Evolutionary conservation across 2,113 vertebrate genomes (phyloP), one percentile per base, ranked within the genome.

Genomic region (Mugil cephalus): DNA sequence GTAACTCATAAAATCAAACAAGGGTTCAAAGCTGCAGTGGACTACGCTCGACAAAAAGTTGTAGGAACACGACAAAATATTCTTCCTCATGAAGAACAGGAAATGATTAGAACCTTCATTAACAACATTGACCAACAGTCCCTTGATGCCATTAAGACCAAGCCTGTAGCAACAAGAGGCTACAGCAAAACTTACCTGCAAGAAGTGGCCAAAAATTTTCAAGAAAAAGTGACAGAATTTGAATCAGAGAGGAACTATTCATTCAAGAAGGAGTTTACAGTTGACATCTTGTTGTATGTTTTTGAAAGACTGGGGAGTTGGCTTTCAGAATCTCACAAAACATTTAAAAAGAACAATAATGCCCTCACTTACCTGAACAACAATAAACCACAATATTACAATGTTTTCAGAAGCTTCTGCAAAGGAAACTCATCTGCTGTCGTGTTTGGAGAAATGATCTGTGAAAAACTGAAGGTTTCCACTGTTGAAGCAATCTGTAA

Each of bases 341-440:
- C 45, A 3, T 96, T 94, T 69, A 81, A 6, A 34, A 70, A 0
- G 18, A 86, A 79, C 14, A 94, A 94, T 7, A 59, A 94, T 54
- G 90, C 91, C 2, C 6, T 1, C 0, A 7, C 6, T 6, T 92
- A 93, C 58, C 68, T 94, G 15, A 21, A 66, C 9, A 91, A n/a
- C 19, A 94, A 92, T 65, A 93, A 87, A 83, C 46, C 56, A 8
- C 83, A 94, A 19, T 95, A 91, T 50, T 91, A 88, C 55, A 90
- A 39, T 6, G 77, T 87, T 55, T 95, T 93, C 79, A 82, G 68
- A 30, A 30, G 24, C 24, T 30, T 30, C 24, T 30, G 24, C 24
- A 30, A 30, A 30, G 24, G 42, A 40, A 89, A 78, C 42, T 83
- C 87, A 17, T 94, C 90, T 0, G 24, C 94, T 46, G 88, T 79